Evolutionary conservation across 2,797 vertebrate species (phyloP).

Genomic region (Pseudomugil tenellus): DNA sequence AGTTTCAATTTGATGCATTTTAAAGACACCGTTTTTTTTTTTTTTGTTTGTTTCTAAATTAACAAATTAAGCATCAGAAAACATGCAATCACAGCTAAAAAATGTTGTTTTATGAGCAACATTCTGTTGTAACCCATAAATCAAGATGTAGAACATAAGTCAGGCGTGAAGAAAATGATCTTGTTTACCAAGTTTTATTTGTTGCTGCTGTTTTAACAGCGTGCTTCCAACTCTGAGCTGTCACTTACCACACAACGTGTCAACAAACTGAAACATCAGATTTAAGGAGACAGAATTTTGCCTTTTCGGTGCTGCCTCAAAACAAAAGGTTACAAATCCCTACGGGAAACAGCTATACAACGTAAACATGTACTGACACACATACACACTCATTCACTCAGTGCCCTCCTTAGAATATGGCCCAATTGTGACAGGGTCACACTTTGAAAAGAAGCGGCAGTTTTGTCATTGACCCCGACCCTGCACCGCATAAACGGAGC

Average conservation of each 20-base stretch:
- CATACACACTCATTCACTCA: conserved; percentile 21
- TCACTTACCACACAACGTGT: conserved; percentile 17
- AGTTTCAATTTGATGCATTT: conserved; percentile 24
- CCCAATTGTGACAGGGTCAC: conserved; percentile 45
- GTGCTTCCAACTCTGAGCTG: conserved; percentile 20
- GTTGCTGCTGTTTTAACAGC: conserved; percentile 30
- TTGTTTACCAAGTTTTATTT: conserved; percentile 49
- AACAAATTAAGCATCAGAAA: conserved; percentile 20
- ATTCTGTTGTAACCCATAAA: conserved; percentile 22
- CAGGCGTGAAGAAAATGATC: conserved; percentile 25
- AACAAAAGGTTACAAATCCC: conserved; percentile 40
- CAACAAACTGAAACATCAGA: conserved; percentile 22
- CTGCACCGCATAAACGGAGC: conserved; percentile 12
- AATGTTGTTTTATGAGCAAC: conserved; percentile 21
- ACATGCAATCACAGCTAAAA: conserved; percentile 30
- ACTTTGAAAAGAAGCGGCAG: conserved; percentile 38
- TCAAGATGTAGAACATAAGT: conserved; percentile 42
- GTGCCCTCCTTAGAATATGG: conserved; percentile 22
- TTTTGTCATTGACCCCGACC: conserved; percentile 52
- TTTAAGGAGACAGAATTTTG: conserved; percentile 4
- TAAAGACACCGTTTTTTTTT: conserved; percentile 11
- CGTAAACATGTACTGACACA: conserved; percentile 5
- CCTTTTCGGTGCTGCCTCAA: conserved; percentile 3
- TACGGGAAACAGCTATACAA: conserved; percentile 21
- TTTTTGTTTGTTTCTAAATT: not conserved